Conservation (phyloP, 2,113 vertebrate species). For the Scomber japonicus region DNA sequence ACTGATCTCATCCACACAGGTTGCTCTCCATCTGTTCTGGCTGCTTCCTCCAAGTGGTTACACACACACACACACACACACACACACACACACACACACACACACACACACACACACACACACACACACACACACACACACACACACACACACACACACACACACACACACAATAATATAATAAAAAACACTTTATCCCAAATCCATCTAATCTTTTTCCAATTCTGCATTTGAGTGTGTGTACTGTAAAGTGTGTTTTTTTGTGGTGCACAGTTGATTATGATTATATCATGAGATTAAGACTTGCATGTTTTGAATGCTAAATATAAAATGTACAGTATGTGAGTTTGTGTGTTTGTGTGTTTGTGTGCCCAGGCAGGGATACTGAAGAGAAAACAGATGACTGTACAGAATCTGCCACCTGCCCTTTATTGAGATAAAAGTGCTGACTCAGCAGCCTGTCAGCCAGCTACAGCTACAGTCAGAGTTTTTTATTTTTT, state of each 20-base stretch:
- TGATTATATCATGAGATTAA: neutral
- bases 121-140: too few species aligned
- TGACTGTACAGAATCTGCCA: slow-evolving; percentile 2
- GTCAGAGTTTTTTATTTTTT: neutral
- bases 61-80: neutral
- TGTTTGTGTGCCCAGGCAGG: neutral
- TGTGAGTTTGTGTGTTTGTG: neutral
- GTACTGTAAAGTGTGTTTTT: neutral
- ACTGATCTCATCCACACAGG: too few species aligned
- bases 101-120: neutral
- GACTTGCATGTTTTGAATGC: neutral
- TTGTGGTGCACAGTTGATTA: neutral
- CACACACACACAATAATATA: too few species aligned
- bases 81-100: too few species aligned
- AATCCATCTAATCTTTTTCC: neutral
- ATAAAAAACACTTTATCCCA: neutral
- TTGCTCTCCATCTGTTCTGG: too few species aligned
- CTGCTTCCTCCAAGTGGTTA: neutral
- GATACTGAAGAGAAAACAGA: slow-evolving; percentile 1
- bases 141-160: neutral
- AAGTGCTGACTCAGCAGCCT: slow-evolving; percentile 5
- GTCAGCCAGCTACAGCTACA: neutral
- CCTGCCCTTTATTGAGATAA: neutral
- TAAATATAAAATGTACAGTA: neutral
- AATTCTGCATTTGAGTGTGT: neutral